Percentiles rank a stretch among this genome's conserved stretches.
These are phyloP conservation scores for Salticus scenicus DNA, from an alignment of 2,888 invertebrate species.

Conservation along the genomic window DNA sequence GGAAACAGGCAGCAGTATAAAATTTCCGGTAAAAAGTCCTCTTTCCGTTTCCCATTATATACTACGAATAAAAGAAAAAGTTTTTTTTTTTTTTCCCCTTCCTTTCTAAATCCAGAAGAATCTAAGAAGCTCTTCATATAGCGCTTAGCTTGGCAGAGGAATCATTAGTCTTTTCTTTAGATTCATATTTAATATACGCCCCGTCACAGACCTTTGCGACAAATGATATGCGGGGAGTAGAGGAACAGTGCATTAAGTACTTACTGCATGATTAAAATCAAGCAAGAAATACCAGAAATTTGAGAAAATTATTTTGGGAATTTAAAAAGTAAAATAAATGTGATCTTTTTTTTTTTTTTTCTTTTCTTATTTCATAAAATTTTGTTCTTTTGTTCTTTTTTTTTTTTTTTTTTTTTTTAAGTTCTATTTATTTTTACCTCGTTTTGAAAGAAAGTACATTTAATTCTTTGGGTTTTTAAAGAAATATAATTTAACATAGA, in stretches of 20 bases:
- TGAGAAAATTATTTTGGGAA: neutral
- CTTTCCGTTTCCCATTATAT: constrained; percentile 23
- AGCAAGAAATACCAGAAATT: neutral
- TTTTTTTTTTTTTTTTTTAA: neutral
- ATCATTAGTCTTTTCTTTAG: constrained; percentile 67
- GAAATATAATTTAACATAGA: too few relatives aligned
- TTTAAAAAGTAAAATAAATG: neutral
- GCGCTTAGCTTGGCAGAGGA: constrained; percentile 49
- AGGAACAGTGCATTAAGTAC: constrained; percentile 14
- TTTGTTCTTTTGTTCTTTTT: neutral
- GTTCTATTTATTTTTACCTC: neutral
- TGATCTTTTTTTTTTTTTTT: neutral
- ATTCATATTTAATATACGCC: constrained; percentile 66
- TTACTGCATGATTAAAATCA: constrained; percentile 1
- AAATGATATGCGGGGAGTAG: neutral
- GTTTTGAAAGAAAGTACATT: neutral
- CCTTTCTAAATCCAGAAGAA: constrained; percentile 18
- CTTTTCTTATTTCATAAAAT: too few relatives aligned
- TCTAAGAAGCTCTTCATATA: constrained; percentile 57
- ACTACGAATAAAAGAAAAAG: neutral
- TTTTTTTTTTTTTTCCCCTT: constrained; percentile 6
- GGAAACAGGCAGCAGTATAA: neutral
- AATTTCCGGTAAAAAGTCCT: constrained; percentile 33
- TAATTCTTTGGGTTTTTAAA: too few relatives aligned
- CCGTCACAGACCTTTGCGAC: constrained; percentile 55